Conservation (phyloP, 2,113 vertebrate genomes). For the Brachypteracias leptosomus region DNA sequence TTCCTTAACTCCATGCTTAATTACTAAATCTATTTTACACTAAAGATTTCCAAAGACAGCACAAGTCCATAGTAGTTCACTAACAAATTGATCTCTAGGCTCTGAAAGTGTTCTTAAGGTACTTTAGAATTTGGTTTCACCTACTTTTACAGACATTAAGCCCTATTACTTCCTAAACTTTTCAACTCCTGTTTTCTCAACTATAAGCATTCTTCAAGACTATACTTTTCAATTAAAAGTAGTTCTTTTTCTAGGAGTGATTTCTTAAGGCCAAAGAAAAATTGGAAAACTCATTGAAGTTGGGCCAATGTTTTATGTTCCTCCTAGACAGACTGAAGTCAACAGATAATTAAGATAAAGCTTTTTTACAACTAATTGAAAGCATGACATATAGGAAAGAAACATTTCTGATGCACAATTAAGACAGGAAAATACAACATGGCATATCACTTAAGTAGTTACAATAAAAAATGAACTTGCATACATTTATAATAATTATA, state of each 20-base stretch:
- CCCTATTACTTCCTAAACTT: neutral
- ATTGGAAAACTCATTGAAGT: neutral
- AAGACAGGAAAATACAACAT: neutral
- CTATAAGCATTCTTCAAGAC: neutral
- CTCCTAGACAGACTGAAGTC: neutral
- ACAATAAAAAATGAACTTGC: neutral
- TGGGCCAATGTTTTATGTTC: neutral
- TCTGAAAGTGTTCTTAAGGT: neutral
- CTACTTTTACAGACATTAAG: neutral
- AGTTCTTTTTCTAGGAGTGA: neutral
- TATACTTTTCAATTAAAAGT: neutral
- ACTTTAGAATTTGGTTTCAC: neutral
- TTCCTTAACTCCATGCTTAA: neutral
- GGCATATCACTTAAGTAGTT: neutral
- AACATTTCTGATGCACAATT: neutral
- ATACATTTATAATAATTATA: neutral
- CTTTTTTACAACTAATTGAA: neutral
- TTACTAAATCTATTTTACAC: neutral
- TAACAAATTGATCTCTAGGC: neutral
- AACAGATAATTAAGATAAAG: neutral
- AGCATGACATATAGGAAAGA: neutral
- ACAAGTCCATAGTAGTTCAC: neutral
- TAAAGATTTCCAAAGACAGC: neutral
- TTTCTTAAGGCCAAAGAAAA: neutral
- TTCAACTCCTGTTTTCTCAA: neutral